These are phyloP conservation scores for Boloria euphrosyne DNA, from an alignment of 2,888 invertebrate species.

Conservation along the genomic window DNA sequence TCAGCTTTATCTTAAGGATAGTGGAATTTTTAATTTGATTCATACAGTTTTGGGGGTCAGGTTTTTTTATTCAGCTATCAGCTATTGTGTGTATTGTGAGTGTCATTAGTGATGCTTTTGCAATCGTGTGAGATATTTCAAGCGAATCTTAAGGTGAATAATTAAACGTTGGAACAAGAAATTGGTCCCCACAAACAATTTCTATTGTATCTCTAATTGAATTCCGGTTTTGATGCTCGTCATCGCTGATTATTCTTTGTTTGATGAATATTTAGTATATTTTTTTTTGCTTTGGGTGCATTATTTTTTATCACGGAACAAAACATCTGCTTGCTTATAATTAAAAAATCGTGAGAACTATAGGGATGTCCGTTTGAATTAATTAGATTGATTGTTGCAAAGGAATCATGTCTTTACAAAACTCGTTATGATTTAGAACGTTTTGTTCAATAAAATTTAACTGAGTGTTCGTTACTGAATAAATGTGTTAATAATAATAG, in stretches of 20 bases:
- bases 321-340: constrained; percentile 74
- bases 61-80: constrained; percentile 61
- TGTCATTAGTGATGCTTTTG: constrained; percentile 71
- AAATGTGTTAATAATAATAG: too few species aligned
- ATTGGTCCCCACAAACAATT: constrained; percentile 70
- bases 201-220: constrained; percentile 76
- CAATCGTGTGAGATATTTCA: constrained; percentile 65
- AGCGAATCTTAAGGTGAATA: constrained; percentile 64
- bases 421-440: constrained; percentile 30
- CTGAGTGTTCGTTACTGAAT: too few species aligned
- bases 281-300: constrained; percentile 63
- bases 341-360: constrained; percentile 79
- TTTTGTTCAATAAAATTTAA: background rate
- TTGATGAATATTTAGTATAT: constrained; percentile 68
- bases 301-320: constrained; percentile 63
- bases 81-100: constrained; percentile 56
- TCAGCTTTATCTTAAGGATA: constrained; percentile 75
- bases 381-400: constrained; percentile 51
- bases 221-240: constrained; percentile 78
- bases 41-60: constrained; percentile 66
- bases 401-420: constrained; percentile 25
- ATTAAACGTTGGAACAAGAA: constrained; percentile 73
- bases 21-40: constrained; percentile 70
- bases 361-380: constrained; percentile 60
- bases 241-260: constrained; percentile 71